A percentile compares a stretch with the other conserved stretches of the same genome.
phyloP scores from a whole-genome alignment of 37 sponge, comb jelly and placozoan genomes.

The Halichondria panicea region DNA sequence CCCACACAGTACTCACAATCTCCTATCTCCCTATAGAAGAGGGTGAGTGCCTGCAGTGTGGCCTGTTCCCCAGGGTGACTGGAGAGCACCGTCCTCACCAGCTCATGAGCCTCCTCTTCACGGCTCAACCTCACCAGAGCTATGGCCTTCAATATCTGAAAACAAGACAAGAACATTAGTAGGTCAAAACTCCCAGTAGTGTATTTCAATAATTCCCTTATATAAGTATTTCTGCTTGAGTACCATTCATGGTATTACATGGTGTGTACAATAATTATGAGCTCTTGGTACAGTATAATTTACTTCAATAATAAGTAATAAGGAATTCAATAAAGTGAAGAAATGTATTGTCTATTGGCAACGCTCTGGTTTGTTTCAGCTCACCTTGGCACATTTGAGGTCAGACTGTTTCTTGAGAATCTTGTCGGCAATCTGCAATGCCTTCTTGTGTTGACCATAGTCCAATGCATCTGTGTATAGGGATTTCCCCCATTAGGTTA shows the following conservation, averaged over 20 bases:
- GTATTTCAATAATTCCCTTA: too few species aligned
- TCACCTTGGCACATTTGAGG: constrained; percentile 83
- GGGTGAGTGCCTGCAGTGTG: constrained; percentile 87
- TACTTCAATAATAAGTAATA: too few species aligned
- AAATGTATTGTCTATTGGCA: too few species aligned
- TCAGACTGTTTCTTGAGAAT: constrained; percentile 89
- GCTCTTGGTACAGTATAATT: too few species aligned
- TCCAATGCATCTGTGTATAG: constrained; percentile 89
- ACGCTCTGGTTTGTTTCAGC: not conserved
- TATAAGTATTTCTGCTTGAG: too few species aligned
- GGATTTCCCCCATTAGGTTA: not conserved
- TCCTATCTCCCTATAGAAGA: constrained; percentile 84
- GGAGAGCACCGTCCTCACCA: constrained; percentile 56
- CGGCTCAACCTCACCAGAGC: constrained; percentile 76
- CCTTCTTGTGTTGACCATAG: constrained; percentile 93
- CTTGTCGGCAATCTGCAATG: constrained; percentile 90
- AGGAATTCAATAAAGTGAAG: too few species aligned
- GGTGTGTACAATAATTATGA: too few species aligned
- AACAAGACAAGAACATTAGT: too few species aligned
- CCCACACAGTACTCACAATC: constrained; percentile 56
- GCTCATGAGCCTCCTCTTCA: constrained; percentile 42
- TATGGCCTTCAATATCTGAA: constrained; percentile 91
- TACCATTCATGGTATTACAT: too few species aligned
- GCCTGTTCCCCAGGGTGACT: constrained; percentile 74
- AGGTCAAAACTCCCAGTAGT: too few species aligned